Evolutionary conservation across 92 coral and sea anemone genomes (phyloP), one percentile per base, ranked within the genome.

Genomic region (Zoanthus sociatus): DNA sequence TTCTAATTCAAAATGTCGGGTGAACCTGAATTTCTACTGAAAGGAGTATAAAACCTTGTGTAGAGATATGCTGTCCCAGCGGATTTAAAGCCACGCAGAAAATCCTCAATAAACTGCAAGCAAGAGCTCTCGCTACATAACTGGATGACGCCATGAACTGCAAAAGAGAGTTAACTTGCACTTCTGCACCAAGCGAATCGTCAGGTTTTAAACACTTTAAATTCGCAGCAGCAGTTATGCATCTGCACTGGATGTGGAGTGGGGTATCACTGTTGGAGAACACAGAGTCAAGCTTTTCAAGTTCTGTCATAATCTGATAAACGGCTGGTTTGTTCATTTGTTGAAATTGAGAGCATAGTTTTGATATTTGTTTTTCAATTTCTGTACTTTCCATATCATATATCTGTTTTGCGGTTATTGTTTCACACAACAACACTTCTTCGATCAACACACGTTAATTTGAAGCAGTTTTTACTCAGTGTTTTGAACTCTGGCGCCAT

Each of bases 101-200:
- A 26, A 96, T 94, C 74, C 93, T 90, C 88, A 94, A 73, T 67
- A 96, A 75, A 84, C 98, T 96, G 54, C 98, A 96, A 30, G 98
- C 98, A 71, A 92, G 60, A 9, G 98, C 89, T 31, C 96, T 91
- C 44, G 92, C 96, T 83, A 90, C 88, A 63, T 87, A 74, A 78
- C 90, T 85, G 20, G 92, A 71, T 3, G 98, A 96, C 61, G 98
- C 83, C 88, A 94, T 90, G 73, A 94, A 96, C 44, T 92, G 92
- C 69, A 96, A 87, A 56, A 96, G 78, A 6, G 98, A 90, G 88
- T 96, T 96, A 84, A 96, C 96, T 88, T 94, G 95, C 60, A 94
- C 96, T 74, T 96, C 98, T 31, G 98, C 96, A 81, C 91, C 93
- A 4, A 92, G 81, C 26, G 88, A 84, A 63, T 90, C 94, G 13